Conservation (phyloP, 2,888 invertebrate species). For the Nyleta sp. region DNA sequence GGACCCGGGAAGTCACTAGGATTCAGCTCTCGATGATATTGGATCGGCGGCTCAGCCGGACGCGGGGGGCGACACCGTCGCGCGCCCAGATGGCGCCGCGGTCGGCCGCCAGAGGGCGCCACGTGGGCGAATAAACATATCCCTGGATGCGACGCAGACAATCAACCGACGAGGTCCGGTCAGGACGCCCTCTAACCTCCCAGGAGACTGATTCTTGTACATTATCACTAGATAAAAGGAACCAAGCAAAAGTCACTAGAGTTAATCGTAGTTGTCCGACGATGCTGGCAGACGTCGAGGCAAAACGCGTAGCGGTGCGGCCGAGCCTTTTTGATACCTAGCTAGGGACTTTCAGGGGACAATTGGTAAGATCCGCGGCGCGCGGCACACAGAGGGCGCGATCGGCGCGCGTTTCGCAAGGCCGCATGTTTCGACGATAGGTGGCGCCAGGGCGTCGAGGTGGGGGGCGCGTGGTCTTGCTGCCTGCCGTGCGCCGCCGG, state of each 20-base stretch:
- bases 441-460: conserved; percentile 83
- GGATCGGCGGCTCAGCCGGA: conserved; percentile 11
- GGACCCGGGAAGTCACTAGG: conserved; percentile 1
- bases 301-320: conserved; percentile 25
- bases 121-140: conserved; percentile 46
- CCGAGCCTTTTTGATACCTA: conserved; percentile 29
- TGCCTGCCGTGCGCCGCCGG: conserved; percentile 84
- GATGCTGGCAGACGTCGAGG: conserved; percentile 35
- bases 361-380: too few species aligned
- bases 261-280: conserved; percentile 25
- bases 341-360: conserved; percentile 51
- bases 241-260: conserved; percentile 18
- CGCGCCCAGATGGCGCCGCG: conserved; percentile 52
- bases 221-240: conserved; percentile 51
- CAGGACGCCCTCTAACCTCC: conserved; percentile 51
- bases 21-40: conserved; percentile 24
- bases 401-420: not conserved
- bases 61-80: conserved; percentile 43
- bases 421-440: conserved; percentile 66
- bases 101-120: conserved; percentile 37
- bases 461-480: conserved; percentile 83
- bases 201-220: conserved; percentile 61
- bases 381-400: conserved; percentile 24
- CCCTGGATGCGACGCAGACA: conserved; percentile 48
- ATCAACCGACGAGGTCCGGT: conserved; percentile 50